Evolutionary conservation across 2,888 invertebrate species (phyloP).

Genomic region (Acleris holmiana): DNA sequence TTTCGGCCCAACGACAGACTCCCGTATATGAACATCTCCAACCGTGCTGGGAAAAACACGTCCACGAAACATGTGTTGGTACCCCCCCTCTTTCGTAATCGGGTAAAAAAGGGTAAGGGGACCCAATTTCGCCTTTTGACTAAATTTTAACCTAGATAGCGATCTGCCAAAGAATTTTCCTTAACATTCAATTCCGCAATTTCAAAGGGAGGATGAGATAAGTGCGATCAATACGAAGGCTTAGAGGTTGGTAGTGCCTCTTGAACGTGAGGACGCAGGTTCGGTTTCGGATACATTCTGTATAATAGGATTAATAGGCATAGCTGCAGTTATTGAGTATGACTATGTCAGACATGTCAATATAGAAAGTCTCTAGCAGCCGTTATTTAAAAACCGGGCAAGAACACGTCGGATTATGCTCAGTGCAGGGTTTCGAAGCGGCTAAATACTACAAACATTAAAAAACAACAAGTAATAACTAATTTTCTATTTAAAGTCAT

Average conservation of each 20-base stretch:
- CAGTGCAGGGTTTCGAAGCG: too few relatives aligned
- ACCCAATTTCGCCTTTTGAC: constrained; percentile 31
- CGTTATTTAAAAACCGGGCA: too few relatives aligned
- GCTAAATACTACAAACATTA: too few relatives aligned
- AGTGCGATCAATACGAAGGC: constrained; percentile 9
- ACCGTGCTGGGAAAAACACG: neutral
- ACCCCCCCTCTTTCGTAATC: constrained; percentile 21
- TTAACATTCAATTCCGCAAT: constrained; percentile 30
- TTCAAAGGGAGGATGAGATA: constrained; percentile 27
- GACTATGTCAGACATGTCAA: too few relatives aligned
- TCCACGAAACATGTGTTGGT: constrained; percentile 7
- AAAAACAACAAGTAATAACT: too few relatives aligned
- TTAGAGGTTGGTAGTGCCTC: neutral
- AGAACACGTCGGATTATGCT: too few relatives aligned
- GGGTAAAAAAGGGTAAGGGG: constrained; percentile 27
- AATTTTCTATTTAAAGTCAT: too few relatives aligned
- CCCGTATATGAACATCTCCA: neutral
- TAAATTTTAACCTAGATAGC: constrained; percentile 37
- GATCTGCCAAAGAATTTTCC: constrained; percentile 37
- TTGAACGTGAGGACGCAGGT: neutral
- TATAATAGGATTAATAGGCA: too few relatives aligned
- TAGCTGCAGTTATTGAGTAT: too few relatives aligned
- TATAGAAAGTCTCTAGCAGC: too few relatives aligned
- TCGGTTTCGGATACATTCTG: too few relatives aligned
- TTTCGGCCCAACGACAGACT: neutral